Evolutionary conservation across 2,797 vertebrate genomes (phyloP).

Genomic region (Tangara arthus): DNA sequence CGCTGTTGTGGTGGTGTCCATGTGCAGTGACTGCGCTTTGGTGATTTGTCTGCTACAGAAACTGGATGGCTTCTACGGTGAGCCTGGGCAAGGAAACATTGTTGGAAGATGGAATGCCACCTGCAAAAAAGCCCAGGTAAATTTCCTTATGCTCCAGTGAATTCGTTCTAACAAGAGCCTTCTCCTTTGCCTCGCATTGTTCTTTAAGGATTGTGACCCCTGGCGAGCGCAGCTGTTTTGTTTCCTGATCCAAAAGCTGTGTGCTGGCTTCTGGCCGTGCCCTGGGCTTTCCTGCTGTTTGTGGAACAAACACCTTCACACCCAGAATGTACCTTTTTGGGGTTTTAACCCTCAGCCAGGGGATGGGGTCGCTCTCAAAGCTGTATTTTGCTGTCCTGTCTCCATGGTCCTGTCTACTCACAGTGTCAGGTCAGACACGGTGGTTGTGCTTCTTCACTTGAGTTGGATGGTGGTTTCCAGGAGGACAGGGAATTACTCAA

Average conservation of each 20-base stretch:
- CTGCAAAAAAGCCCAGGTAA: conserved; percentile 93
- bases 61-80: conserved; percentile 80
- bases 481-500: background rate
- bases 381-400: background rate
- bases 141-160: background rate
- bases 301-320: background rate
- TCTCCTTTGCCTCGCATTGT: background rate
- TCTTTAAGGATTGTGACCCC: background rate
- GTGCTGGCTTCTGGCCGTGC: background rate
- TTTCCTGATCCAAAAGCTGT: background rate
- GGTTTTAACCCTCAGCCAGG: background rate
- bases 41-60: conserved; percentile 62
- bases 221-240: rapidly evolving
- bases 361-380: background rate
- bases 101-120: conserved; percentile 84
- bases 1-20: background rate
- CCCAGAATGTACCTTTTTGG: background rate
- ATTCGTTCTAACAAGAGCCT: background rate
- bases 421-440: rapidly evolving
- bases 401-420: rapidly evolving
- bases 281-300: background rate
- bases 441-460: rapidly evolving
- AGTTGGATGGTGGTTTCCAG: rapidly evolving
- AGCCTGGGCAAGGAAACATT: conserved; percentile 62
- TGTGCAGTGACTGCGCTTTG: background rate